Conservation (phyloP, 2,888 invertebrate genomes). For the Oscheius sp. region DNA sequence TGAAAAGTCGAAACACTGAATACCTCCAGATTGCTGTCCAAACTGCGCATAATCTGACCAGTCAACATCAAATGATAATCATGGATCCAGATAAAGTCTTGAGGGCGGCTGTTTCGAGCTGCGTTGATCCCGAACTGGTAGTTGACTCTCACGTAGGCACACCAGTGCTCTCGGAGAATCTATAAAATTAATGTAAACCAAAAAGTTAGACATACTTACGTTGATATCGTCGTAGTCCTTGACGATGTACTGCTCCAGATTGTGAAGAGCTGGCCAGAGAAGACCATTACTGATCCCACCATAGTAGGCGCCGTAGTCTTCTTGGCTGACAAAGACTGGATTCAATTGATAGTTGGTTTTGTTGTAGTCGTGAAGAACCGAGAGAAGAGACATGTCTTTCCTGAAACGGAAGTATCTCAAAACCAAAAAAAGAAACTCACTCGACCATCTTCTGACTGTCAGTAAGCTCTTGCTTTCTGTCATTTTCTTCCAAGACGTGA, state of each 20-base stretch:
- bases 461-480: constrained; percentile 55
- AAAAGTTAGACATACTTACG: constrained; percentile 18
- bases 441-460: constrained; percentile 57
- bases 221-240: constrained; percentile 60
- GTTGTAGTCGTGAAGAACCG: constrained; percentile 66
- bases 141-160: constrained; percentile 67
- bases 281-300: constrained; percentile 69
- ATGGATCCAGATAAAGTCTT: constrained; percentile 71
- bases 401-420: constrained; percentile 34
- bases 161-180: constrained; percentile 65
- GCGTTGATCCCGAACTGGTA: constrained; percentile 69
- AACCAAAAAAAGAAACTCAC: constrained; percentile 39
- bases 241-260: constrained; percentile 66
- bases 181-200: constrained; percentile 2
- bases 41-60: constrained; percentile 66
- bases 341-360: constrained; percentile 66
- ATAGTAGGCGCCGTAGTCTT: constrained; percentile 68
- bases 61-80: constrained; percentile 70
- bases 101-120: constrained; percentile 65
- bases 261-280: constrained; percentile 69
- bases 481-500: constrained; percentile 62
- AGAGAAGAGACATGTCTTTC: constrained; percentile 65
- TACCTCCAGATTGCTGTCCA: constrained; percentile 66
- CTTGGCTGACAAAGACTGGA: constrained; percentile 65
- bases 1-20: neutral